Percentiles rank a stretch among this genome's conserved stretches.
phyloP scores from a whole-genome alignment of 2,113 vertebrate genomes.

The Halcyon malimbica region DNA sequence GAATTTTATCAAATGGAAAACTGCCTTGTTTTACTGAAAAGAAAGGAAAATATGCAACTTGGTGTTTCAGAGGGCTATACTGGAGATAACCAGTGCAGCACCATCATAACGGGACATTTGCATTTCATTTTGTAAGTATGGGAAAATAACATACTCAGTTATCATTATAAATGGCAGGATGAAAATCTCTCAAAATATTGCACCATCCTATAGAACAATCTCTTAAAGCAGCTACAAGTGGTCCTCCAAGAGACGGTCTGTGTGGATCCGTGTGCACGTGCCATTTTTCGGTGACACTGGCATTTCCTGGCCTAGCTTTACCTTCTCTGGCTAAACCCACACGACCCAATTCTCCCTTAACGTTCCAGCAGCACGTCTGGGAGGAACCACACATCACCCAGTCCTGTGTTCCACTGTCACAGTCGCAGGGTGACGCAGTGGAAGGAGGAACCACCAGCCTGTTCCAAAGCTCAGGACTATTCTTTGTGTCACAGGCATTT shows the following conservation, averaged over 20 bases:
- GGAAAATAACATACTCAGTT: neutral
- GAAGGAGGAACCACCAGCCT: neutral
- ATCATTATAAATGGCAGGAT: neutral
- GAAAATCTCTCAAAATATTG: neutral
- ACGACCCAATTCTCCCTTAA: neutral
- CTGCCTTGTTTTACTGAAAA: neutral
- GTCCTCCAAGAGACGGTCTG: neutral
- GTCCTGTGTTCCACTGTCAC: neutral
- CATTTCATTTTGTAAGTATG: neutral
- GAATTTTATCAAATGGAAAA: neutral
- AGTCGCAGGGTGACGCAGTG: fast-evolving
- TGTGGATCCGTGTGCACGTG: neutral
- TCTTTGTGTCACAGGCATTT: neutral
- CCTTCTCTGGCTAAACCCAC: neutral
- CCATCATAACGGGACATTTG: neutral
- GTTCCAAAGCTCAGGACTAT: neutral
- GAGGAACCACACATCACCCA: no score
- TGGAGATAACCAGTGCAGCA: neutral
- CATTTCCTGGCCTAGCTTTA: neutral
- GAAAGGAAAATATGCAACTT: neutral
- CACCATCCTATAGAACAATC: neutral
- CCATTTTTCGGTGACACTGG: neutral
- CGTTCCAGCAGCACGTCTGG: neutral
- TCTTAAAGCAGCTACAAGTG: neutral
- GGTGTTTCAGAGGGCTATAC: neutral